Conservation (phyloP, 2,797 vertebrate genomes). For the Rhincodon typus region DNA sequence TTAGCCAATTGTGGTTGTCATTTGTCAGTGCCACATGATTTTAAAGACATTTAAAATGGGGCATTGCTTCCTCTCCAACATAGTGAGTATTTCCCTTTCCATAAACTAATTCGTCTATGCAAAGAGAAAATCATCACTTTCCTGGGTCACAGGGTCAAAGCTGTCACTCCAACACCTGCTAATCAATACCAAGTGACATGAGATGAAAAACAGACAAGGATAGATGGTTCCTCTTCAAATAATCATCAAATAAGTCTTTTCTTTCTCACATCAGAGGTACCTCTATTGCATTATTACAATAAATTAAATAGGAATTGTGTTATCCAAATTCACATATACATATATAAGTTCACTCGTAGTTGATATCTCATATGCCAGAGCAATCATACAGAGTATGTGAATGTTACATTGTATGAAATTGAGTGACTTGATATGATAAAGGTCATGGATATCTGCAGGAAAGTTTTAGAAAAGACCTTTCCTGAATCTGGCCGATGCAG, state of each 20-base stretch:
- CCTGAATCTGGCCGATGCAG: background rate
- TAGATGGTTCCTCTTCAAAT: background rate
- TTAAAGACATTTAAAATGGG: background rate
- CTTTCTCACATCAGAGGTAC: background rate
- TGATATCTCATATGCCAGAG: background rate
- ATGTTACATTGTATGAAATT: background rate
- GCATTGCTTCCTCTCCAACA: background rate
- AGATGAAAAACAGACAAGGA: conserved; percentile 9
- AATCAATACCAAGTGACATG: conserved; percentile 3
- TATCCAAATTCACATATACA: background rate
- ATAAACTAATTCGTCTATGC: background rate
- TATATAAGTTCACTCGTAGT: background rate
- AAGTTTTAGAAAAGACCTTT: background rate
- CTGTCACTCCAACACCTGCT: conserved; percentile 27
- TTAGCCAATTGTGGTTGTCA: background rate
- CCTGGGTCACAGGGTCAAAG: background rate
- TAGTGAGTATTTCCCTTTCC: background rate
- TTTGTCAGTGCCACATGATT: background rate
- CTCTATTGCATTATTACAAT: conserved; percentile 19
- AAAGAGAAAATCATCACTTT: conserved; percentile 10
- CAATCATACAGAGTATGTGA: background rate
- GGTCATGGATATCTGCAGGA: background rate
- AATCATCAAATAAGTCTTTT: conserved; percentile 13
- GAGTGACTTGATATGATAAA: background rate
- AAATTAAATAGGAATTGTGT: background rate